Percentiles rank a stretch among this genome's conserved stretches.
phyloP scores from a whole-genome alignment of 1,140 invertebrate species.

The silkworm (Bombyx mori) region DNA sequence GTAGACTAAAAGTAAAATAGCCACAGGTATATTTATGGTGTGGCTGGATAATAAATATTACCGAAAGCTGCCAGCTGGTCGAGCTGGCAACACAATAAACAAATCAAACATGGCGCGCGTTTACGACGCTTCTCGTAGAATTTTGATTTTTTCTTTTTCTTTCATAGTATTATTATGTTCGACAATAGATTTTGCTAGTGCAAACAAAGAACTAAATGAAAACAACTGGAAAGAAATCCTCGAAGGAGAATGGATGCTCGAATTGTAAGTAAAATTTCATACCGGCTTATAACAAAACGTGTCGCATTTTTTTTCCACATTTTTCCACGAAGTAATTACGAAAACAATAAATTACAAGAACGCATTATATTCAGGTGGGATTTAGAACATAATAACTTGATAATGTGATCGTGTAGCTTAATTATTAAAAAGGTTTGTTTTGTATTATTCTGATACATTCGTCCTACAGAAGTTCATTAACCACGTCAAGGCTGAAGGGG shows the following conservation, averaged over 20 bases:
- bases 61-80: no score
- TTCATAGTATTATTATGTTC: constrained; percentile 50
- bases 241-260: constrained; percentile 64
- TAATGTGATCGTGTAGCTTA: not conserved
- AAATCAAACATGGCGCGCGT: constrained; percentile 63
- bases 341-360: no score
- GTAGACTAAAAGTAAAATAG: no score
- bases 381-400: no score
- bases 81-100: no score
- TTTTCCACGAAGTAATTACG: no score
- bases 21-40: no score
- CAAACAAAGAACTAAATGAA: constrained; percentile 55
- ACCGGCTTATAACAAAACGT: constrained; percentile 50
- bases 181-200: constrained; percentile 44
- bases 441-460: not conserved
- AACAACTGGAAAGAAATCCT: constrained; percentile 59
- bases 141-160: constrained; percentile 54
- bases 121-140: constrained; percentile 34
- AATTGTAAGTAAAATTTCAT: constrained; percentile 57
- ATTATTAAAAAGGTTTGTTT: not conserved
- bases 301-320: constrained; percentile 29
- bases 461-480: constrained; percentile 34
- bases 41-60: no score
- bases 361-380: no score
- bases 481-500: constrained; percentile 43